Evolutionary conservation across 53 echinoderm and acorn worm species (phyloP), one percentile per base, ranked within the genome.

Genomic region (Luidia sarsii): DNA sequence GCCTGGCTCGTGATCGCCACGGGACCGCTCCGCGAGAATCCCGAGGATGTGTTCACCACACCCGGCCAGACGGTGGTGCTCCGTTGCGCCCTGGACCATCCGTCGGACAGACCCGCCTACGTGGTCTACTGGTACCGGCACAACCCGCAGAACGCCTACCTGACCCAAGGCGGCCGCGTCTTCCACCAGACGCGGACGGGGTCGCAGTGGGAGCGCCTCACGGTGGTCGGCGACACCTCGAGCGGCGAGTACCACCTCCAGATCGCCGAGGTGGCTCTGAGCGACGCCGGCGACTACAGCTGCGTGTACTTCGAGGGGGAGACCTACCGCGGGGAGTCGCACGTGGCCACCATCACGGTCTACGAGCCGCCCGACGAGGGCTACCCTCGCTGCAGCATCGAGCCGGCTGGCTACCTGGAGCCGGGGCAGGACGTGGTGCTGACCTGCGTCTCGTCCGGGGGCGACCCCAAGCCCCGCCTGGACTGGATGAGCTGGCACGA

Each of bases 111-210:
- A 18, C 43, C 68, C 10, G 11, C 57, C 3, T 43, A 79, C 18
- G 79, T 10, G n/a, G 79, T 86, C 32, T 86, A 86, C 37, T 86
- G 86, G 86, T 86, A 79, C 55, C 43, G 69, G 7, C 66, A 79
- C 48, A 52, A 27, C 56, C 53, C 70, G 19, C 29, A n/a, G 27
- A 50, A 63, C 46, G 48, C 51, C 0, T 74, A 75, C 65, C 27
- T 75, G 19, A 66, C 85, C 25, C 64, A 74, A 55, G 77, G 67
- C 0, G 67, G 24, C 4, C 68, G 45, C 15, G 82, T 82, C 1
- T 82, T 82, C 18, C 82, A 68, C 15, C 82, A 82, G 60, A 48
- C 32, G 0, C 57, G 57, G 14, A 56, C 74, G 7, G 70, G 70
- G 23, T 16, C 13, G 1, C 9, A 57, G 50, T 82, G 60, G 57